These are phyloP conservation scores for Drosophila buzzatii DNA, from an alignment of 2,888 invertebrate species.

Conservation along the genomic window DNA sequence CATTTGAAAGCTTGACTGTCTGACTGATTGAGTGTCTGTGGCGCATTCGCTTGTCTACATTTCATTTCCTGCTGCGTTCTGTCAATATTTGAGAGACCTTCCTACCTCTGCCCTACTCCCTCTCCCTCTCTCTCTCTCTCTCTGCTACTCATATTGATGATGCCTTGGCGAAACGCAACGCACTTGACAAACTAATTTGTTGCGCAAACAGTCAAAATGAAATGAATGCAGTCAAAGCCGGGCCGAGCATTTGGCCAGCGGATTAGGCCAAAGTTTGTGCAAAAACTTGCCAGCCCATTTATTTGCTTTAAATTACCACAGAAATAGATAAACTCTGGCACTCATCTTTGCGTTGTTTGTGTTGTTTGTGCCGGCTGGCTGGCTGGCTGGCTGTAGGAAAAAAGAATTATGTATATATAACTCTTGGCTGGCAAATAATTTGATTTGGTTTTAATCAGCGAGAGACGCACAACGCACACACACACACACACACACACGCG, in stretches of 20 bases:
- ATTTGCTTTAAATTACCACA: constrained; percentile 83
- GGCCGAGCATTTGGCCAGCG: constrained; percentile 35
- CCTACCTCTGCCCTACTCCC: constrained; percentile 3
- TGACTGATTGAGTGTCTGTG: constrained; percentile 13
- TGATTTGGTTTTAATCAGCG: constrained; percentile 85
- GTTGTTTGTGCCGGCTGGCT: constrained; percentile 27
- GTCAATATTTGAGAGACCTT: constrained; percentile 66
- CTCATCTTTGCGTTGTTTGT: constrained; percentile 38
- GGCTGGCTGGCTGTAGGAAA: not conserved
- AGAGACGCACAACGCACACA: constrained; percentile 30
- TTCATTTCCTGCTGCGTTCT: constrained; percentile 71
- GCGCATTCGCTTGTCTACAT: constrained; percentile 58
- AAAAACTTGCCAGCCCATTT: constrained; percentile 58
- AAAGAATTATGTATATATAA: constrained; percentile 36
- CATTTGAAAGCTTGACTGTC: constrained; percentile 13
- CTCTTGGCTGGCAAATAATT: constrained; percentile 83
- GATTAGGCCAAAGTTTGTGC: constrained; percentile 58
- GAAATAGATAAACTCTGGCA: constrained; percentile 73
- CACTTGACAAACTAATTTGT: constrained; percentile 80
- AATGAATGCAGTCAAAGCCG: constrained; percentile 44
- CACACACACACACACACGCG: constrained; percentile 29
- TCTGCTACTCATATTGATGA: not conserved
- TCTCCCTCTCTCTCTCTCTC: not conserved
- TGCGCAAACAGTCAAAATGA: constrained; percentile 62
- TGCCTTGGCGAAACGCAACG: constrained; percentile 38